A percentile compares a stretch with the other conserved stretches of the same genome.
phyloP scores from a whole-genome alignment of 2,113 vertebrate genomes.

The Eulacestoma nigropectus region DNA sequence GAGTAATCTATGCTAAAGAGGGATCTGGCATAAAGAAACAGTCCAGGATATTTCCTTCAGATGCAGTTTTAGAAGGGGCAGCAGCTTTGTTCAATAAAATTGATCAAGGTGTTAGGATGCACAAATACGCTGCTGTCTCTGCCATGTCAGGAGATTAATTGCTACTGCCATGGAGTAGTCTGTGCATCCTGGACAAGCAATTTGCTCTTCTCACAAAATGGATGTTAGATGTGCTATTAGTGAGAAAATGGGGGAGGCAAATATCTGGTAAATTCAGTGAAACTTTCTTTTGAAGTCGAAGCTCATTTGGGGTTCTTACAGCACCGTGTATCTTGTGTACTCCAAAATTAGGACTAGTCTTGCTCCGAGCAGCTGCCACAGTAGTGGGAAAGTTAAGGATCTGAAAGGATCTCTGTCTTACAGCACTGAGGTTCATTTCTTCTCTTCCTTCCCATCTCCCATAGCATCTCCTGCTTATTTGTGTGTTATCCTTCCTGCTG shows the following conservation, averaged over 20 bases:
- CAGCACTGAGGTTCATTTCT: background rate
- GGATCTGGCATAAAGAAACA: background rate
- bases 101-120: background rate
- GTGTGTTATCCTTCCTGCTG: background rate
- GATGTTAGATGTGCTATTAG: background rate
- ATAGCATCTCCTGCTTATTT: background rate
- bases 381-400: background rate
- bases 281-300: background rate
- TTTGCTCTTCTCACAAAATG: background rate
- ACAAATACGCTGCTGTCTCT: background rate
- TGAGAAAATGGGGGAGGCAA: background rate
- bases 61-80: background rate
- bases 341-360: background rate
- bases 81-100: background rate
- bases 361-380: background rate
- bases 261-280: background rate
- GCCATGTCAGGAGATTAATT: background rate
- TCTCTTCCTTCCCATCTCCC: background rate
- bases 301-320: background rate
- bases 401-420: background rate
- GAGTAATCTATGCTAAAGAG: background rate
- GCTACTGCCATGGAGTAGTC: background rate
- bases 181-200: background rate
- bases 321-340: background rate
- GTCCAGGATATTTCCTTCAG: background rate